Conservation (phyloP, 1,140 invertebrate species). For the Drosophila insularis region DNA sequence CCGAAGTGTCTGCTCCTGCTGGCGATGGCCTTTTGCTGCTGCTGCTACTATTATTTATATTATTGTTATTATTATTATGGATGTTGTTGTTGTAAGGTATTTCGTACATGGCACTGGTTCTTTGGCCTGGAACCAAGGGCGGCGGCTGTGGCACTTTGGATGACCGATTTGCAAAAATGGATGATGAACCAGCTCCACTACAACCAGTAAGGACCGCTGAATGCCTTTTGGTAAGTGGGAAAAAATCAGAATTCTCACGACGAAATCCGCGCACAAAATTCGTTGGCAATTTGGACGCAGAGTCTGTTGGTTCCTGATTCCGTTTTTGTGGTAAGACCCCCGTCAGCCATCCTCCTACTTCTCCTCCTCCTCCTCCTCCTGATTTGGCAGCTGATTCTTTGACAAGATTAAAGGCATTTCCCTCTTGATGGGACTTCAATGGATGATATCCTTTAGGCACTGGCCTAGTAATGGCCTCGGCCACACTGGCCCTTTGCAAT, state of each 20-base stretch:
- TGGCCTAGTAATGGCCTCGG: constrained; percentile 65
- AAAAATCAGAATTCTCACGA: constrained; percentile 91
- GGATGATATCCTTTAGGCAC: constrained; percentile 77
- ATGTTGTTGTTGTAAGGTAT: constrained; percentile 83
- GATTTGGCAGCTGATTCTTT: constrained; percentile 43
- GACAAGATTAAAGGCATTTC: constrained; percentile 53
- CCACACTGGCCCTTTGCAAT: constrained; percentile 69
- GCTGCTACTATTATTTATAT: constrained; percentile 36
- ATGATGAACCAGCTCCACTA: constrained; percentile 74
- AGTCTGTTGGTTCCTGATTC: constrained; percentile 84
- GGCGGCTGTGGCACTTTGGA: constrained; percentile 68
- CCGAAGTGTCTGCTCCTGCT: constrained; percentile 17
- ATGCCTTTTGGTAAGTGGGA: constrained; percentile 88
- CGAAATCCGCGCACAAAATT: constrained; percentile 90
- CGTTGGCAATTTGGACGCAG: constrained; percentile 84
- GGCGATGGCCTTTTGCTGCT: constrained; percentile 25
- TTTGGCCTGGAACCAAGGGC: constrained; percentile 70
- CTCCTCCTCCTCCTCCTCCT: constrained; percentile 11
- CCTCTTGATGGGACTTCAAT: constrained; percentile 49
- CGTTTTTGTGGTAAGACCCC: constrained; percentile 83
- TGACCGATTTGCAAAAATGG: constrained; percentile 49
- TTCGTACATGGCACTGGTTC: constrained; percentile 87
- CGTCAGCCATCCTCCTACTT: constrained; percentile 16
- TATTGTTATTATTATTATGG: too few species aligned
- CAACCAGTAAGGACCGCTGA: constrained; percentile 86